Percentiles rank a stretch among this genome's conserved stretches.
These are phyloP conservation scores for Phainopepla nitens DNA, from an alignment of 2,113 vertebrate genomes.

Conservation along the genomic window DNA sequence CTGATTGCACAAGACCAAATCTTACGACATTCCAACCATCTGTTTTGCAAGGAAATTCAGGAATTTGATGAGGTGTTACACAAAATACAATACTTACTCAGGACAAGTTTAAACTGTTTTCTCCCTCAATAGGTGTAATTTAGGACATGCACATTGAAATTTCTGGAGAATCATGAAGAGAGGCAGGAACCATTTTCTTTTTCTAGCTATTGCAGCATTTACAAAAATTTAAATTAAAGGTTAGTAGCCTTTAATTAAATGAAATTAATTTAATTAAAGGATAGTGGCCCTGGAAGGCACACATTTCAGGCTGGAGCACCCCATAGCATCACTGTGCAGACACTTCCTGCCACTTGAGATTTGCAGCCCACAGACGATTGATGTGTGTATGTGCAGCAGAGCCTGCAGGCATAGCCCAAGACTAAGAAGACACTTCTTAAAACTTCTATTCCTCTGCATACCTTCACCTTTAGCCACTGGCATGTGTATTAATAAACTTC, in stretches of 20 bases:
- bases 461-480: background rate
- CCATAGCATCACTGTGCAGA: background rate
- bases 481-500: background rate
- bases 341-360: background rate
- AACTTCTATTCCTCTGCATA: background rate
- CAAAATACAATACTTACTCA: background rate
- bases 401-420: background rate
- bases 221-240: background rate
- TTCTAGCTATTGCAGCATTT: background rate
- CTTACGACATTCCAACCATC: background rate
- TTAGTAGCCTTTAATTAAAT: background rate
- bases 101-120: background rate
- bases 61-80: background rate
- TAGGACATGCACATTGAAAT: background rate
- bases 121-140: background rate
- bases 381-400: background rate
- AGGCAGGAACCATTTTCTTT: background rate
- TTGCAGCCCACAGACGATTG: background rate
- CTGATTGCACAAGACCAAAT: slow-evolving; percentile 13
- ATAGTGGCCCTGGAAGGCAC: background rate
- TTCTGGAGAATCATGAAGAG: background rate
- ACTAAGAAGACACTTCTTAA: background rate
- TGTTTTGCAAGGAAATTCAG: slow-evolving; percentile 4
- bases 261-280: background rate
- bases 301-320: background rate